Evolutionary conservation across 2,797 vertebrate species (phyloP), one percentile per base, ranked within the genome.

Genomic region (Moxostoma hubbsi): DNA sequence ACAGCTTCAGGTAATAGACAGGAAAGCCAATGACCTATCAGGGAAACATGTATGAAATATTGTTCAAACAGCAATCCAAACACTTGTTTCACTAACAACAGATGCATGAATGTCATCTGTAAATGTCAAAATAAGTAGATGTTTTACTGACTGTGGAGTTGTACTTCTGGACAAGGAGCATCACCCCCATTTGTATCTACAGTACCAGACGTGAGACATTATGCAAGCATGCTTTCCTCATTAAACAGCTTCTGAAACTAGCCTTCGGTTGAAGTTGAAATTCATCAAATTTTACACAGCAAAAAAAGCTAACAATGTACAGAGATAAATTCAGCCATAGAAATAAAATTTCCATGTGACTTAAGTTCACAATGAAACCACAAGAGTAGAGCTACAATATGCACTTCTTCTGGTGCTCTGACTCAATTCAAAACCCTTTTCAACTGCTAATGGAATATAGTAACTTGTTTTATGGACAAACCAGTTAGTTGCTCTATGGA

Each of bases 1-100:
- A 70, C 69, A 43, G n/a, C 51, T 75, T 69, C 16, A 79, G 63
- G 57, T 64, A 74, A 24, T 45, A 81, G 61, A 54, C 49, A 47
- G 75, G 36, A 73, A 5, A 64, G 47, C 18, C 5, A n/a, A 64
- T 57, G 13, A 65, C 18, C 12, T 73, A 66, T 18, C 53, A 64
- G 64, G 65, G 43, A 24, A 77, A 82, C 43, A 11, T 58, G 10
- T 46, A 16, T 43, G 47, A 63, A 63, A 53, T 15, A 5, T 53
- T 9, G 9, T 63, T 73, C 61, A 64, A 47, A 73, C 16, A 13
- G 57, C 57, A 18, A 13, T 36, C 7, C 43, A 18, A 18, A 59
- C 4, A 7, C 10, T 36, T 36, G 36, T 58, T n/a, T 58, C 55
- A 16, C n/a, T 16, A 58, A 15, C 2, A 18, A 18, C 55, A 9